Evolutionary conservation across 1,140 invertebrate genomes (phyloP), one percentile per base, ranked within the genome.

Genomic region (Drosophila simulans): DNA sequence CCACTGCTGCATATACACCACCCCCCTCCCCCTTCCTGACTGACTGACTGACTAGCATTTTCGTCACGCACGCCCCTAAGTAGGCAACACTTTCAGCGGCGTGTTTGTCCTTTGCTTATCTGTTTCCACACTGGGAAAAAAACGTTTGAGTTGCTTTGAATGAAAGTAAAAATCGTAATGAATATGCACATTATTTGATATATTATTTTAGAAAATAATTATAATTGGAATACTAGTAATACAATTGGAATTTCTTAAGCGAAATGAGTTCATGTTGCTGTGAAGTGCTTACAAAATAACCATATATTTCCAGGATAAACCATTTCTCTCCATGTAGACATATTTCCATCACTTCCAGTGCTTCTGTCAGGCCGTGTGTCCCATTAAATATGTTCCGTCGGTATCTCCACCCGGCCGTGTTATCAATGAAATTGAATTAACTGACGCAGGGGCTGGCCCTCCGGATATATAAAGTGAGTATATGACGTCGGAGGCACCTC

Each of bases 1-100:
- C 17, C 59, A 64, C 42, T 37, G 46, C 3, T 34, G 37, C 27
- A 27, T 3, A 22, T 12, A 2, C 31, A 4, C 17, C 17, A 17
- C 31, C 45, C 7, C 11, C 2, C 20, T 20, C 20, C 20, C 20
- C 20, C 20, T 20, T 20, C 17, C 17, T 1, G 20, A 20, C 20
- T 20, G 20, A 20, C 20, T 20, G 20, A 20, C 64, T 54, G 27
- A 25, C 34, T 34, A 34, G 40, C 55, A 76, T 69, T 58, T 62
- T 77, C 72, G 73, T 77, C 74, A 77, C 63, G 56, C 72, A 69
- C 74, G 74, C 74, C 74, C 43, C 73, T 69, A 77, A 77, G 56
- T 77, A 77, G 74, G 74, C 74, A 77, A 69, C 63, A 62, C 52
- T 62, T 68, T 68, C 20, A 59, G 37, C 17, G 15, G 31, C 37